These are phyloP conservation scores for Gnathonemus longibarbis DNA, from an alignment of 2,113 vertebrate species.

Conservation along the genomic window DNA sequence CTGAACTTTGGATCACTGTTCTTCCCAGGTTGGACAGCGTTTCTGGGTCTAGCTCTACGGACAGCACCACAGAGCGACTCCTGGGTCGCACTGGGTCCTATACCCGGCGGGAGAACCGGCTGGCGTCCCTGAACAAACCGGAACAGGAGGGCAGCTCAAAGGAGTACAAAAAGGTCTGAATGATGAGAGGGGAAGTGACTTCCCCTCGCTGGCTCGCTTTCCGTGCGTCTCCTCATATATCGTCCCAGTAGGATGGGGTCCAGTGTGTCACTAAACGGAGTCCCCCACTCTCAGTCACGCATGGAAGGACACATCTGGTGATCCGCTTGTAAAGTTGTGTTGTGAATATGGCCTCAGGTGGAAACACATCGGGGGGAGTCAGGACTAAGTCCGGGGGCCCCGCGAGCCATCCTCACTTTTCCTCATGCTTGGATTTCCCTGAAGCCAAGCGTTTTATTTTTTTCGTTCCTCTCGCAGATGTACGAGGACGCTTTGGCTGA, in stretches of 20 bases:
- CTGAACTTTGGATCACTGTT: neutral
- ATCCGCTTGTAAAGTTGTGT: neutral
- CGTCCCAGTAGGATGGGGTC: neutral
- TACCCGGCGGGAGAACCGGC: constrained; percentile 74
- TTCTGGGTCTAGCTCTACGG: constrained; percentile 42
- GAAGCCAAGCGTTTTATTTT: neutral
- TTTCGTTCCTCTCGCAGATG: constrained; percentile 56
- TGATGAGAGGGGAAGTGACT: neutral
- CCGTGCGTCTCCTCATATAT: neutral
- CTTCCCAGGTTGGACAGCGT: constrained; percentile 70
- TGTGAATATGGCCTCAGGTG: neutral
- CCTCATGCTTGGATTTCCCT: neutral
- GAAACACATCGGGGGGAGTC: neutral
- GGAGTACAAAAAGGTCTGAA: constrained; percentile 82
- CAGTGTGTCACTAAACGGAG: neutral
- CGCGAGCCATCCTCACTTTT: neutral
- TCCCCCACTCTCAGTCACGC: neutral
- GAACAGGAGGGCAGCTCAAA: constrained; percentile 67
- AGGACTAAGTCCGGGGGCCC: neutral
- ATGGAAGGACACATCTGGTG: neutral
- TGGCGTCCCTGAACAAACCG: constrained; percentile 63
- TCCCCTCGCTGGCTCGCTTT: neutral
- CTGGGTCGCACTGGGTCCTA: constrained; percentile 69
- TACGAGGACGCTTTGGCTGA: constrained; percentile 84
- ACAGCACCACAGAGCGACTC: constrained; percentile 65